phyloP scores from a whole-genome alignment of 1,140 invertebrate genomes.

The Macrocentrus cingulum region DNA sequence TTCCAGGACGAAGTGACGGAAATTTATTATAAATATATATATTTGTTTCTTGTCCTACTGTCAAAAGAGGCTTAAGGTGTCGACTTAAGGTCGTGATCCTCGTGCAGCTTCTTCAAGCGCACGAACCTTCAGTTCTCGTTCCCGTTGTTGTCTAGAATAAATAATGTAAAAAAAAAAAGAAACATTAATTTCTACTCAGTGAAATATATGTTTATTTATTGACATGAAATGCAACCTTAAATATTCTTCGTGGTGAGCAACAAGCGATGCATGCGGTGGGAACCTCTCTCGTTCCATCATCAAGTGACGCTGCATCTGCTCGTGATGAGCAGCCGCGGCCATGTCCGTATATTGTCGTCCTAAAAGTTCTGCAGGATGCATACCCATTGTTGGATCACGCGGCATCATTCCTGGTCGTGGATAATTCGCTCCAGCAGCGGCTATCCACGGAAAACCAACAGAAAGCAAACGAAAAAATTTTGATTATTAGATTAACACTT shows the following conservation, averaged over 20 bases:
- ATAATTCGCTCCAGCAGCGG: constrained; percentile 64
- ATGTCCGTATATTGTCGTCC: constrained; percentile 81
- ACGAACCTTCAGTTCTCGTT: constrained; percentile 81
- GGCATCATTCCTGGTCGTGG: constrained; percentile 65
- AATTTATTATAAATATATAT: constrained; percentile 30
- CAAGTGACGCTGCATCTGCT: constrained; percentile 82
- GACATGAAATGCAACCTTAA: constrained; percentile 64
- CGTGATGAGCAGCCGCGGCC: constrained; percentile 75
- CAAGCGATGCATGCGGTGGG: constrained; percentile 65
- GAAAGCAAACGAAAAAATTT: constrained; percentile 21
- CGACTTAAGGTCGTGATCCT: constrained; percentile 67
- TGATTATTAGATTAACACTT: constrained; percentile 3
- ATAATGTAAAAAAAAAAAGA: constrained; percentile 18
- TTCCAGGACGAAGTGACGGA: too few relatives aligned
- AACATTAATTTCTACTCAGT: background rate
- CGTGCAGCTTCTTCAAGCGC: constrained; percentile 82
- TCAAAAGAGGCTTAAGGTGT: too few relatives aligned
- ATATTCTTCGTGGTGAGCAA: constrained; percentile 80
- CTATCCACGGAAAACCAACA: constrained; percentile 42
- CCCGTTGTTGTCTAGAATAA: constrained; percentile 73
- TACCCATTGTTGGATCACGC: constrained; percentile 62
- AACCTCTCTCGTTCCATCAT: constrained; percentile 79
- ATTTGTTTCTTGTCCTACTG: too few relatives aligned
- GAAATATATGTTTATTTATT: constrained; percentile 17
- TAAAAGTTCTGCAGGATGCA: constrained; percentile 76